These are phyloP conservation scores for Thunnus thynnus DNA, from an alignment of 2,113 vertebrate species.

Conservation along the genomic window DNA sequence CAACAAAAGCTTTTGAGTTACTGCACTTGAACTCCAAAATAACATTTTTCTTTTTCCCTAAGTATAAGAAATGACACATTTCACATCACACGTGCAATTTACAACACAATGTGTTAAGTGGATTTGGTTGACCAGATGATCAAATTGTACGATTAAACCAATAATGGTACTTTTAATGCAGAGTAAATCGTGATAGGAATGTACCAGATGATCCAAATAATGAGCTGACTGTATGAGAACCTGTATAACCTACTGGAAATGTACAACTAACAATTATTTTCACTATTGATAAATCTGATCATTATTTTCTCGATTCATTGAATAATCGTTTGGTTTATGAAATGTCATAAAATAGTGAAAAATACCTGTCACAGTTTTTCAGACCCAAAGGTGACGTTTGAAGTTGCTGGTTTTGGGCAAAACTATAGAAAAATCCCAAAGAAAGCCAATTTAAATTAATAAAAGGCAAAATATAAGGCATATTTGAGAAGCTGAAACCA, in stretches of 20 bases:
- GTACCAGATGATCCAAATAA: neutral
- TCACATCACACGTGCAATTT: neutral
- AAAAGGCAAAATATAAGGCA: neutral
- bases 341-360: no score
- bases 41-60: neutral
- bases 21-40: neutral
- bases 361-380: no score
- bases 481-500: neutral
- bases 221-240: neutral
- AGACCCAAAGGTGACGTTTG: no score
- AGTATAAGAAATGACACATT: neutral
- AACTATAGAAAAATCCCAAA: neutral
- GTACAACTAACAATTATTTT: neutral
- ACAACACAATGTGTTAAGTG: no score
- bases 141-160: neutral
- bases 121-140: neutral
- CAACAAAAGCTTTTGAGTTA: neutral
- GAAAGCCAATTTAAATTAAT: neutral
- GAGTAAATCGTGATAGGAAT: neutral
- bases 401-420: no score
- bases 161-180: neutral
- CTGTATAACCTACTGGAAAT: slow-evolving; percentile 19
- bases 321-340: neutral
- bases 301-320: neutral
- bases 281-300: neutral